These are phyloP conservation scores for Mnemiopsis leidyi DNA, from an alignment of 37 sponge, comb jelly and placozoan species.

Conservation along the genomic window DNA sequence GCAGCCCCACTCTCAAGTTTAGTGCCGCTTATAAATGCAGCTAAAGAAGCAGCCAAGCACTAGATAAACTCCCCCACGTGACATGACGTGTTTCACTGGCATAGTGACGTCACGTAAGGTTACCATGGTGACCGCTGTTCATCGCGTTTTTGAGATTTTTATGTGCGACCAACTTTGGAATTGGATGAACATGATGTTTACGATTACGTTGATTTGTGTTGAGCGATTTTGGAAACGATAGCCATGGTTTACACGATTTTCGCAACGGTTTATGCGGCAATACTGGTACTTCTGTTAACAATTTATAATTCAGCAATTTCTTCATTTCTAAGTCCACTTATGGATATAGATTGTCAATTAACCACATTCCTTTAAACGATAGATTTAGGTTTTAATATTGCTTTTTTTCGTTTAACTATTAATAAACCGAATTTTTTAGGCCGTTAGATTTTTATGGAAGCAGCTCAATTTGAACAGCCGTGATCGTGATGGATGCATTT, in stretches of 20 bases:
- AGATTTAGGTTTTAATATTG: background rate
- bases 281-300: too few relatives aligned
- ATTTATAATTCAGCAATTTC: too few relatives aligned
- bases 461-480: background rate
- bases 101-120: background rate
- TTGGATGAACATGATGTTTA: background rate
- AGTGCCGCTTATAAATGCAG: constrained; percentile 88
- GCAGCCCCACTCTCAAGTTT: constrained; percentile 91
- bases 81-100: background rate
- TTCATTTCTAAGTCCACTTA: too few relatives aligned
- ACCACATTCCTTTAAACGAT: background rate
- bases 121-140: too few relatives aligned
- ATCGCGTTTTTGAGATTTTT: too few relatives aligned
- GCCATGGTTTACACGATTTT: too few relatives aligned
- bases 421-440: background rate
- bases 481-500: background rate
- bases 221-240: background rate
- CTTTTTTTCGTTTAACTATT: background rate
- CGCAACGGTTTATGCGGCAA: too few relatives aligned
- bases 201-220: background rate
- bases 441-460: background rate
- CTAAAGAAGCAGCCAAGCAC: constrained; percentile 77
- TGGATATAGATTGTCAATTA: too few relatives aligned
- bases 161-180: background rate
- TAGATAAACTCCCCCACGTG: background rate